phyloP scores from a whole-genome alignment of 2,888 invertebrate species.

The Coleophora deauratella region DNA sequence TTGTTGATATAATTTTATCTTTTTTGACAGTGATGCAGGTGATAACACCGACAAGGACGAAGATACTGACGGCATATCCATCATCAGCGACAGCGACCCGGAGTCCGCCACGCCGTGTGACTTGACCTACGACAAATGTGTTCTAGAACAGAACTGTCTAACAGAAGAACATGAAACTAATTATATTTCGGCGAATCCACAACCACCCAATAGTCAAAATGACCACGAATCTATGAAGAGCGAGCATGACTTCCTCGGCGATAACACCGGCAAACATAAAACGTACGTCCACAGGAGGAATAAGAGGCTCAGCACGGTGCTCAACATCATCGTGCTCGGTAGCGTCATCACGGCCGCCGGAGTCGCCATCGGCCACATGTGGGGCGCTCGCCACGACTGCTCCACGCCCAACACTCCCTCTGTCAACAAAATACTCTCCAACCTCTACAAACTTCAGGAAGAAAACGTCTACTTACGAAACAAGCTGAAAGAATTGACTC shows the following conservation, averaged over 20 bases:
- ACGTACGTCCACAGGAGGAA: slow-evolving; percentile 67
- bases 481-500: slow-evolving; percentile 54
- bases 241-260: slow-evolving; percentile 46
- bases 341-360: slow-evolving; percentile 67
- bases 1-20: too few species aligned
- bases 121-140: slow-evolving; percentile 27
- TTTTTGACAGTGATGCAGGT: slow-evolving; percentile 29
- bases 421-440: slow-evolving; percentile 62
- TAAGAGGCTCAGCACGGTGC: slow-evolving; percentile 58
- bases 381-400: slow-evolving; percentile 66
- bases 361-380: slow-evolving; percentile 67
- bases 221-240: slow-evolving; percentile 32
- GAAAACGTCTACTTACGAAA: slow-evolving; percentile 60
- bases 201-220: slow-evolving; percentile 24
- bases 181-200: slow-evolving; percentile 28
- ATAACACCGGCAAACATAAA: slow-evolving; percentile 46
- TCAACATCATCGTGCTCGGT: slow-evolving; percentile 62
- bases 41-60: slow-evolving; percentile 55
- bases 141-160: slow-evolving; percentile 30
- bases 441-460: slow-evolving; percentile 64
- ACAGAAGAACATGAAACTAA: slow-evolving; percentile 25
- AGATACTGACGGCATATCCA: slow-evolving; percentile 68
- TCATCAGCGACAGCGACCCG: slow-evolving; percentile 65
- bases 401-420: slow-evolving; percentile 44
- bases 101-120: slow-evolving; percentile 43